phyloP scores from a whole-genome alignment of 2,797 vertebrate genomes.

The Mormyrus proboscirostris region DNA sequence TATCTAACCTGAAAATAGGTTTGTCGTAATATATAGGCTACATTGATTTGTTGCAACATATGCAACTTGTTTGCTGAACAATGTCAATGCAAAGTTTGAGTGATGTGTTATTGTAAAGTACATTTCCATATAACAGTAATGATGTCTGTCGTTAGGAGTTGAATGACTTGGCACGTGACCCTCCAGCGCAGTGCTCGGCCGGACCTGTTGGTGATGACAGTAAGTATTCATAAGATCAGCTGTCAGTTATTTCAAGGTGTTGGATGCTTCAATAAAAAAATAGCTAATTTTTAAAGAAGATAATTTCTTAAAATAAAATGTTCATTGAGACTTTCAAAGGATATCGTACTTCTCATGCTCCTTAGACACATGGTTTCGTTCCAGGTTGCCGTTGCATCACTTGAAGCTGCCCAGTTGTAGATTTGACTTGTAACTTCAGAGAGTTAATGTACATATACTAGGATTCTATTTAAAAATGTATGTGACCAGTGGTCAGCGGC shows the following conservation, averaged over 20 bases:
- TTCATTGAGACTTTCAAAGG: background rate
- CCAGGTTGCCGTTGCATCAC: background rate
- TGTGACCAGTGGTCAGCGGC: background rate
- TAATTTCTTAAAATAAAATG: background rate
- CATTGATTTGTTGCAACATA: background rate
- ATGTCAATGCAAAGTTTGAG: background rate
- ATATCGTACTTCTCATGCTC: background rate
- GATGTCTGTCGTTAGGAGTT: constrained; percentile 75
- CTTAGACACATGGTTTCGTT: background rate
- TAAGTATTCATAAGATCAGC: constrained; percentile 60
- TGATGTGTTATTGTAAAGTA: background rate
- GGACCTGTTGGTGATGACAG: constrained; percentile 99
- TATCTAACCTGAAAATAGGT: background rate
- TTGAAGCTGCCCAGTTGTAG: background rate
- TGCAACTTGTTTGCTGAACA: background rate
- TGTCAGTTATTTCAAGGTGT: background rate
- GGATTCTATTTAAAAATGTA: background rate
- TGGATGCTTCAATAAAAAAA: background rate
- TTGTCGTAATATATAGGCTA: background rate
- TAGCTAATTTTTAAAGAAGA: background rate
- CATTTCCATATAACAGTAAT: background rate
- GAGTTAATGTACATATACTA: background rate
- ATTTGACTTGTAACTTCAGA: background rate
- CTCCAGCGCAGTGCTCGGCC: constrained; percentile 98
- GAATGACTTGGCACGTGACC: constrained; percentile 97